These are phyloP conservation scores for Amaurobius ferox DNA, from an alignment of 2,888 invertebrate species.

Conservation along the genomic window DNA sequence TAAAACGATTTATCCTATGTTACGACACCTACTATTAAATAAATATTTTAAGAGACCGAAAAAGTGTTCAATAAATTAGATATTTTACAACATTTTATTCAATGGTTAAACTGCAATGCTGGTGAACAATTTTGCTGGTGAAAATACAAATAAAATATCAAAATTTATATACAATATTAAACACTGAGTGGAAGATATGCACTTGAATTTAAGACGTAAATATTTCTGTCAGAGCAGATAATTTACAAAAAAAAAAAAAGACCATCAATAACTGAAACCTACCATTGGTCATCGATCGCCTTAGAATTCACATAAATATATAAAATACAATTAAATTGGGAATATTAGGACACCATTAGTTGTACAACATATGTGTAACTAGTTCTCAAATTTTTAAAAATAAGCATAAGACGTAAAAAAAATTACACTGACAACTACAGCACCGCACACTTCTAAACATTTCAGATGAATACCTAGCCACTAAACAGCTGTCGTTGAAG, in stretches of 20 bases:
- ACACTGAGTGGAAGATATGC: not conserved
- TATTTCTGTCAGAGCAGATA: not conserved
- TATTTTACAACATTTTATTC: no score
- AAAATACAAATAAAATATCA: not conserved
- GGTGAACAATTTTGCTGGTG: not conserved
- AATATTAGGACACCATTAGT: not conserved
- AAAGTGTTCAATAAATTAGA: no score
- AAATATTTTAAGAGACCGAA: no score
- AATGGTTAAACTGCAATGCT: no score
- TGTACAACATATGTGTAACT: not conserved
- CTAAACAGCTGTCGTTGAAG: not conserved
- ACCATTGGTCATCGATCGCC: slow-evolving; percentile 5
- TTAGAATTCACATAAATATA: not conserved
- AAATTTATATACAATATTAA: not conserved
- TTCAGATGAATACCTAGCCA: not conserved
- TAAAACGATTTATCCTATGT: no score
- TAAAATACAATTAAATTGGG: not conserved
- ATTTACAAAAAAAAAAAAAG: not conserved
- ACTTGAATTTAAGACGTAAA: not conserved
- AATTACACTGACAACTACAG: not conserved
- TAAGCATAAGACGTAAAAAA: not conserved
- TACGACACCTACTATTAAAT: no score
- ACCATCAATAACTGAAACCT: not conserved
- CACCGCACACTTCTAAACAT: not conserved
- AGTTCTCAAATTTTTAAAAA: not conserved